phyloP scores from a whole-genome alignment of 2,113 vertebrate species.

The Lutjanus erythropterus region DNA sequence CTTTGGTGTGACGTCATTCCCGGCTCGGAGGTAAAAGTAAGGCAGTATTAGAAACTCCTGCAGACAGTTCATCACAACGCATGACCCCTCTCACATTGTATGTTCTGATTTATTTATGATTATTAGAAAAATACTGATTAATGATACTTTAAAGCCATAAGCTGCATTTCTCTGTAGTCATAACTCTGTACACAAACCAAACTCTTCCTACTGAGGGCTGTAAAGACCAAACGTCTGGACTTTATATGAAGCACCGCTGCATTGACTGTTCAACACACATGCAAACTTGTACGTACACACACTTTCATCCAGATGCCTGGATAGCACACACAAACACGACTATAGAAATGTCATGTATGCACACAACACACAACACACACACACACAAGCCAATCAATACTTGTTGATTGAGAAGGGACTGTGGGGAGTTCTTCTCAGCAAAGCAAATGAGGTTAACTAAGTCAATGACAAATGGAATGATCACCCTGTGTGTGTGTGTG shows the following conservation, averaged over 20 bases:
- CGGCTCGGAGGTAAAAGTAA: too few species aligned
- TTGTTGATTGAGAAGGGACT: constrained; percentile 36
- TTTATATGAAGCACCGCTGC: neutral
- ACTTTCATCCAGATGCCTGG: neutral
- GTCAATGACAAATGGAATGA: constrained; percentile 30
- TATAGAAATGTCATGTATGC: neutral
- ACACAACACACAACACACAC: constrained; percentile 20
- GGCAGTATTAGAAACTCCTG: too few species aligned
- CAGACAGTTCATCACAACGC: too few species aligned
- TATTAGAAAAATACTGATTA: neutral
- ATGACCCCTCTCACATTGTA: too few species aligned
- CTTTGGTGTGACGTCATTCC: too few species aligned
- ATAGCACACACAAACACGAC: neutral
- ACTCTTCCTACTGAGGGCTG: too few species aligned
- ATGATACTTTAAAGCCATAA: neutral
- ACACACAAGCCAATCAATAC: constrained; percentile 40
- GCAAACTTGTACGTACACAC: neutral
- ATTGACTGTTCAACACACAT: neutral
- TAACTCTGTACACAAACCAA: neutral
- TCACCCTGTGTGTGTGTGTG: constrained; percentile 11
- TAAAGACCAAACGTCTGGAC: neutral
- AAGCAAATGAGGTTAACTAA: constrained; percentile 47
- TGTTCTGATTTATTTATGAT: too few species aligned
- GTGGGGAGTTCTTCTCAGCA: constrained; percentile 39
- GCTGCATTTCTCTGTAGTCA: neutral